Evolutionary conservation across 2,888 invertebrate species (phyloP).

Genomic region (Apamea monoglypha): DNA sequence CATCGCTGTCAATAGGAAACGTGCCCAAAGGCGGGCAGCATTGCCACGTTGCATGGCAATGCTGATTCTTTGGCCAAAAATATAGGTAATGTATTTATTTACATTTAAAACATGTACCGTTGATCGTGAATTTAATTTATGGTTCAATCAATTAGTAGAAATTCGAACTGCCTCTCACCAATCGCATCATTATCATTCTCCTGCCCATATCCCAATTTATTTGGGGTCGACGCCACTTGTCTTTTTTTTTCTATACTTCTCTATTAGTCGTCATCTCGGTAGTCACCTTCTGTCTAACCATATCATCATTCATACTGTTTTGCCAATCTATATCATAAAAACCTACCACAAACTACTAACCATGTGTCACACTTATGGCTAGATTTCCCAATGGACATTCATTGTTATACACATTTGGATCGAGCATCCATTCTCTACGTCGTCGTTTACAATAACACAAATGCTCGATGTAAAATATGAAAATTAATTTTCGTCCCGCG

Average conservation of each 20-base stretch:
- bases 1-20: too few species aligned
- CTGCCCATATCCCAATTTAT: too few species aligned
- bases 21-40: too few species aligned
- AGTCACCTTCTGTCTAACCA: too few species aligned
- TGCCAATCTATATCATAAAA: neutral
- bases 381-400: neutral
- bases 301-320: neutral
- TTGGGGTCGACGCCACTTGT: too few species aligned
- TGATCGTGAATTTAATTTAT: neutral
- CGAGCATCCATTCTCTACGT: neutral
- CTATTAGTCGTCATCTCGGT: too few species aligned
- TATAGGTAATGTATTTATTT: too few species aligned
- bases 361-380: neutral
- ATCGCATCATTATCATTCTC: neutral
- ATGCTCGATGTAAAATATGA: neutral
- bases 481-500: neutral
- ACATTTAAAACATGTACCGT: neutral
- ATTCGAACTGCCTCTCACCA: neutral
- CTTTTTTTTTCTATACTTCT: too few species aligned
- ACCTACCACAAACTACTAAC: neutral
- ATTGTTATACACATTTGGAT: conserved; percentile 12
- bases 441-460: neutral
- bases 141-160: neutral
- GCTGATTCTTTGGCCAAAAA: too few species aligned
- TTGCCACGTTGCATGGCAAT: too few species aligned